Conservation (phyloP, 2,113 vertebrate species). For the Nothoprocta perdicaria region DNA sequence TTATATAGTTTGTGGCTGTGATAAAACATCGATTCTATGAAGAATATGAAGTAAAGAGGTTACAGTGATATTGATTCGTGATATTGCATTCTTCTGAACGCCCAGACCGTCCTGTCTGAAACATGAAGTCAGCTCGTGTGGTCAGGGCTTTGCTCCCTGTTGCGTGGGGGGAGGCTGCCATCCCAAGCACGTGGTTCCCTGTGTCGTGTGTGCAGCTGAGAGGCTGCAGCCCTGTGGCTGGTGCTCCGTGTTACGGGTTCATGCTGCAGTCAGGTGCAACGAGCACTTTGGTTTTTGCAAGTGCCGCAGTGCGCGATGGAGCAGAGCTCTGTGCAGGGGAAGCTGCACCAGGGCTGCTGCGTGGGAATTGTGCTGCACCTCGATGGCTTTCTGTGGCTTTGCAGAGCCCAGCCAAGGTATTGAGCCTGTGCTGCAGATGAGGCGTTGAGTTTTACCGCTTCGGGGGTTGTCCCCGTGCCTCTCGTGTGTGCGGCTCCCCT, state of each 20-base stretch:
- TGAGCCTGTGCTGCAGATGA: not conserved
- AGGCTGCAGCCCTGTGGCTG: not conserved
- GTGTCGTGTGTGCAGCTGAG: not conserved
- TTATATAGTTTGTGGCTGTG: not conserved
- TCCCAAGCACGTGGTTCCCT: not conserved
- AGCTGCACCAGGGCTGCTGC: rapidly evolving
- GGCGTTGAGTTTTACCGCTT: not conserved
- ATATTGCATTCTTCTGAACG: conserved; percentile 1
- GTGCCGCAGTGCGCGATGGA: not conserved
- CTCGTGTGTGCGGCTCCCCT: not conserved
- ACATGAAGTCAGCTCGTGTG: not conserved
- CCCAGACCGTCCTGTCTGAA: not conserved
- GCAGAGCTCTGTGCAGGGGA: not conserved
- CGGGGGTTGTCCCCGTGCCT: not conserved
- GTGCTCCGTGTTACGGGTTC: not conserved
- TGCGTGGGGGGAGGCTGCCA: not conserved
- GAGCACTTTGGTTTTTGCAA: not conserved
- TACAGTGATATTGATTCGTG: not conserved
- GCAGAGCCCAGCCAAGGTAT: not conserved
- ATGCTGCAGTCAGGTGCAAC: not conserved
- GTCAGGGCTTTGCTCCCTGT: not conserved
- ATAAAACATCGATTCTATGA: not conserved
- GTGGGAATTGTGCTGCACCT: not conserved
- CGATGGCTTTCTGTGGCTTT: not conserved
- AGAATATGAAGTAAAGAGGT: not conserved